Conservation (phyloP, 1,140 invertebrate genomes). For the Drosophila arizonae region DNA sequence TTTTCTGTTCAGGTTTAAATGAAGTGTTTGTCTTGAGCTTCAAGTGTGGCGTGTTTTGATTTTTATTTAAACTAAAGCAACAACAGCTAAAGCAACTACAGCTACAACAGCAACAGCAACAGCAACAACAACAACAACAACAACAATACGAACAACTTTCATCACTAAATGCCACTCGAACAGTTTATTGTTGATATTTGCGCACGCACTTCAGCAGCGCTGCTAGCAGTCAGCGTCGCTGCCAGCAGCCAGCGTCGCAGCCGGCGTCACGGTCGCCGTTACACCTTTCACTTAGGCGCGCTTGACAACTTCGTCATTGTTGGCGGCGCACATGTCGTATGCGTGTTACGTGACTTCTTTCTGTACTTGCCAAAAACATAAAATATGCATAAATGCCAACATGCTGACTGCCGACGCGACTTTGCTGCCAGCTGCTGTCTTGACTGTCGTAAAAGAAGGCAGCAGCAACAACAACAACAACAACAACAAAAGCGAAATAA, state of each 20-base stretch:
- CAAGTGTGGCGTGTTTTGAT: slow-evolving; percentile 77
- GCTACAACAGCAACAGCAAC: slow-evolving; percentile 8
- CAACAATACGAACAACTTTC: slow-evolving; percentile 32
- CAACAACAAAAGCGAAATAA: slow-evolving; percentile 11
- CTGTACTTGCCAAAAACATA: slow-evolving; percentile 63
- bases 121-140: slow-evolving; percentile 13
- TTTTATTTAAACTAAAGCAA: slow-evolving; percentile 70
- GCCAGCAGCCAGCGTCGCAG: slow-evolving; percentile 9
- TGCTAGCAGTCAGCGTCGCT: slow-evolving; percentile 6
- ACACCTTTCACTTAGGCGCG: slow-evolving; percentile 46
- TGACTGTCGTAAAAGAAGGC: slow-evolving; percentile 55
- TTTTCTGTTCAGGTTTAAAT: slow-evolving; percentile 69
- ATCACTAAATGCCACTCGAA: slow-evolving; percentile 51
- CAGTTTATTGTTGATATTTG: slow-evolving; percentile 72
- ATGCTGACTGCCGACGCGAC: slow-evolving; percentile 46
- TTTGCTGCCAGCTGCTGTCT: not conserved
- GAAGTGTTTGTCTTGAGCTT: slow-evolving; percentile 76
- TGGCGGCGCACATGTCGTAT: slow-evolving; percentile 67
- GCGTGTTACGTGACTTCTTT: slow-evolving; percentile 67
- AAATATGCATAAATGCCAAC: slow-evolving; percentile 79
- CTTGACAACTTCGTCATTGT: slow-evolving; percentile 48
- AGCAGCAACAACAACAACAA: too few species aligned
- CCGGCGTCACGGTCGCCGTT: slow-evolving; percentile 6
- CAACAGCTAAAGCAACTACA: slow-evolving; percentile 1
- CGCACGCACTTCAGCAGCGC: slow-evolving; percentile 60